Conservation (phyloP, 2,797 vertebrate genomes). For the Limosa lapponica region DNA sequence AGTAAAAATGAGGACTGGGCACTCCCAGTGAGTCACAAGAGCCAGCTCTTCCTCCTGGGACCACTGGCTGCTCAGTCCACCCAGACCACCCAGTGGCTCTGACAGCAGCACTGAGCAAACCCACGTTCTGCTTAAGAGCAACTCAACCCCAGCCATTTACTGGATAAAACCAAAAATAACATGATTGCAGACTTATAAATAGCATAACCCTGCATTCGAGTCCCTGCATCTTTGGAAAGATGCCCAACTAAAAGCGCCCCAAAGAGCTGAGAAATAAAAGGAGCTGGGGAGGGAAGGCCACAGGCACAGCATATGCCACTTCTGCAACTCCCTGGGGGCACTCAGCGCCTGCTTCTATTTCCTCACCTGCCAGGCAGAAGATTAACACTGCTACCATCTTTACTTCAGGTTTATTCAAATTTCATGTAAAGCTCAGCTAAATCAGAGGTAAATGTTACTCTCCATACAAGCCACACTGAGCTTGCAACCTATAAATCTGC, state of each 20-base stretch:
- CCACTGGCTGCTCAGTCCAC: accelerated
- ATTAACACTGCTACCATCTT: not conserved
- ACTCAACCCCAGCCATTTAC: no score
- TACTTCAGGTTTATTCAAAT: not conserved
- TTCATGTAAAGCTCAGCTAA: not conserved
- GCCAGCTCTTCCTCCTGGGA: accelerated
- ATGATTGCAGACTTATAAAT: not conserved
- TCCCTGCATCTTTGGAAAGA: not conserved
- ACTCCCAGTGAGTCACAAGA: accelerated
- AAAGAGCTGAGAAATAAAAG: not conserved
- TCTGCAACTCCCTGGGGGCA: accelerated
- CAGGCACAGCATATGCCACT: accelerated
- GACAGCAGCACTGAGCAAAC: accelerated
- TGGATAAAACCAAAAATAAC: not conserved
- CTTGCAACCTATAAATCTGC: not conserved
- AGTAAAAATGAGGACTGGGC: not conserved
- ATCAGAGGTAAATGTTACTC: not conserved
- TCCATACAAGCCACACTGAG: not conserved
- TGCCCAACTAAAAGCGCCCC: not conserved
- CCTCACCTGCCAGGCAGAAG: not conserved
- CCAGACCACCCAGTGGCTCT: not conserved
- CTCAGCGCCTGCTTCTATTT: accelerated
- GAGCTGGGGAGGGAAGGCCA: not conserved
- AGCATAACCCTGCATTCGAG: accelerated
- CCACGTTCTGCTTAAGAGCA: not conserved